Conservation (phyloP, 2,113 vertebrate species). For the Pterocles orientalis region DNA sequence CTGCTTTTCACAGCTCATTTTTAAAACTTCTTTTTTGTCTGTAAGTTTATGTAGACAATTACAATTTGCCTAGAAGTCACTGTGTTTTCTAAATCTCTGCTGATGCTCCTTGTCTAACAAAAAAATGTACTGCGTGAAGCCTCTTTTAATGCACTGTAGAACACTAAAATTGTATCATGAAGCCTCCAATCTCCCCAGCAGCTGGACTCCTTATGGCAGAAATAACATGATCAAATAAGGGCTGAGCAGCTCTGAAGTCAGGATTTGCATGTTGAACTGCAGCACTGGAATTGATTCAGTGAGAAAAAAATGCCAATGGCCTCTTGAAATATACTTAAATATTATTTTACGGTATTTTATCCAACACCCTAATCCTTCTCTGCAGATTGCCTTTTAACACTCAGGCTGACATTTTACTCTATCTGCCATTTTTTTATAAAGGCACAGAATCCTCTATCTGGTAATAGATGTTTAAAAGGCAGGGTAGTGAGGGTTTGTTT, state of each 20-base stretch:
- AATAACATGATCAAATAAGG: not conserved
- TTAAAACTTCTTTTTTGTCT: not conserved
- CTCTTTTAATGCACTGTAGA: not conserved
- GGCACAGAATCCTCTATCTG: not conserved
- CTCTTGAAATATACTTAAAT: not conserved
- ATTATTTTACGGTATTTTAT: not conserved
- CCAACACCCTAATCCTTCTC: not conserved
- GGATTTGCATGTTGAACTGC: not conserved
- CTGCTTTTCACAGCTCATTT: not conserved
- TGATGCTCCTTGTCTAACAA: not conserved
- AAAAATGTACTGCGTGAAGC: not conserved
- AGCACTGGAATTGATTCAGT: not conserved
- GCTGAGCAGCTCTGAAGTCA: not conserved
- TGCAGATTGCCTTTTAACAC: not conserved
- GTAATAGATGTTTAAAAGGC: not conserved
- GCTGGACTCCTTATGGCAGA: not conserved
- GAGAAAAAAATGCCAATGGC: not conserved
- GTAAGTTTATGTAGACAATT: not conserved
- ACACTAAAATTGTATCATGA: not conserved
- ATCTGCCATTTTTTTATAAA: not conserved
- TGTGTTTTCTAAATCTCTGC: not conserved
- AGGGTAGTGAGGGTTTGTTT: fast-evolving
- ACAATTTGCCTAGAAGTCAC: not conserved
- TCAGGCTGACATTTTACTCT: not conserved
- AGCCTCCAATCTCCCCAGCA: not conserved